Evolutionary conservation across 64 coral and sea anemone species (phyloP).

Genomic region (Pocillopora verrucosa): DNA sequence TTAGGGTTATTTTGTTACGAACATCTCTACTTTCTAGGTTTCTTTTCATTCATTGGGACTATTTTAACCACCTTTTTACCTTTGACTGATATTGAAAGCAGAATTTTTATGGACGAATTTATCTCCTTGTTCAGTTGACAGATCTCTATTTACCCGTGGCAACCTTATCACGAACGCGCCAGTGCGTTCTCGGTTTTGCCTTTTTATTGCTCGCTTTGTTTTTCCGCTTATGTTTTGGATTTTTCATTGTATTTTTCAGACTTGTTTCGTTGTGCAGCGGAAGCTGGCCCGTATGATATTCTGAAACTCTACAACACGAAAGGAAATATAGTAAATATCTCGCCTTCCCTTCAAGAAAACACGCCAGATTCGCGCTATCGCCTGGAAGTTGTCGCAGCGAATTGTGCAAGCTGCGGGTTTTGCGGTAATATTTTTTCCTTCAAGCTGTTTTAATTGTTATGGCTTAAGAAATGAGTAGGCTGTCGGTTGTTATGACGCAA

Average conservation of each 20-base stretch:
- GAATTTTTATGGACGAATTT: background rate
- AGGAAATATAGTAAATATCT: constrained; percentile 93
- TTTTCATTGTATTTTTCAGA: constrained; percentile 42
- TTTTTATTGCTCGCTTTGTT: background rate
- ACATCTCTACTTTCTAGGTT: background rate
- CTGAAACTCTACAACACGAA: constrained; percentile 92
- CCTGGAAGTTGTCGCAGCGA: constrained; percentile 84
- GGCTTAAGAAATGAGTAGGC: background rate
- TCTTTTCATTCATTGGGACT: background rate
- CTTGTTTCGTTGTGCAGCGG: constrained; percentile 83
- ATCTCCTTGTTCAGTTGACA: background rate
- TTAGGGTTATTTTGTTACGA: background rate
- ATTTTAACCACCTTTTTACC: background rate
- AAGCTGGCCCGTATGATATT: constrained; percentile 87
- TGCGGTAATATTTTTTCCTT: constrained; percentile 58
- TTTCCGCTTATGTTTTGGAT: background rate
- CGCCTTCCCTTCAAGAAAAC: constrained; percentile 68
- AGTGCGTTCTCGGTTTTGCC: background rate
- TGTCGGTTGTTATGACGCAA: constrained; percentile 6
- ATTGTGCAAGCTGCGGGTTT: constrained; percentile 82
- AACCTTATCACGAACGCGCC: background rate
- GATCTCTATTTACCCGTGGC: background rate
- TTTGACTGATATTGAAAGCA: background rate
- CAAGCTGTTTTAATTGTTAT: constrained; percentile 28
- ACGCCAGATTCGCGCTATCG: constrained; percentile 74